These are phyloP conservation scores for Pipistrellus pygmaeus DNA, from an alignment of 2,797 vertebrate genomes.

Conservation along the genomic window DNA sequence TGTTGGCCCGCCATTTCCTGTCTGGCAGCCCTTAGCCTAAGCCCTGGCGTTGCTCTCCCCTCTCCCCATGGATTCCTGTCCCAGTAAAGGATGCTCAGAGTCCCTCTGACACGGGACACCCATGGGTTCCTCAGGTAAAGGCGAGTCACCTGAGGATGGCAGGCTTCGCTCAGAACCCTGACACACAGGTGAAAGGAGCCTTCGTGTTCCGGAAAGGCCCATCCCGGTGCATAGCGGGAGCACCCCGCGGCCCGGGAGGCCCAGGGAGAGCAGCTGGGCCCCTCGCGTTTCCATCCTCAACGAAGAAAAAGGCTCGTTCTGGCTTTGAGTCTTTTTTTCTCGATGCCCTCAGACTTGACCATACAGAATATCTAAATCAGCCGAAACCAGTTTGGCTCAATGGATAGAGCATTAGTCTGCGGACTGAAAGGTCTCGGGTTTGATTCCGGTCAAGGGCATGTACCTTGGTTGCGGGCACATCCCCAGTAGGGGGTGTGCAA, in stretches of 20 bases:
- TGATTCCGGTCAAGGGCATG: too few species aligned
- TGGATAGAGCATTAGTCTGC: too few species aligned
- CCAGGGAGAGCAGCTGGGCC: background rate
- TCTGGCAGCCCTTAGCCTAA: background rate
- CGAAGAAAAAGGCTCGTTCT: background rate
- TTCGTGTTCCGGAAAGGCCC: background rate
- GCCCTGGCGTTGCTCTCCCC: background rate
- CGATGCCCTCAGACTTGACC: background rate
- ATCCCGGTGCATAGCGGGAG: background rate
- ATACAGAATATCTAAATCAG: background rate
- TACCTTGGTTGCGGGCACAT: too few species aligned
- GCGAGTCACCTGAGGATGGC: background rate
- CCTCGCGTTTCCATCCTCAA: background rate
- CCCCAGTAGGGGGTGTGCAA: too few species aligned
- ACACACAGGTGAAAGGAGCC: background rate
- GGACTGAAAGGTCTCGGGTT: too few species aligned
- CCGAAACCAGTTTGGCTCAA: too few species aligned
- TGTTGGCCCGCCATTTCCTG: background rate
- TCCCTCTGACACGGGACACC: background rate
- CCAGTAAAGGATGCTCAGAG: background rate
- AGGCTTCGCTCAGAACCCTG: background rate
- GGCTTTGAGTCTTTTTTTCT: background rate
- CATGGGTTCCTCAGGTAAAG: background rate
- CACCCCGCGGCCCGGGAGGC: background rate
- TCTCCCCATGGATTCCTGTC: background rate